Conservation (phyloP, 92 coral and sea anemone genomes). For the Micromussa lordhowensis region DNA sequence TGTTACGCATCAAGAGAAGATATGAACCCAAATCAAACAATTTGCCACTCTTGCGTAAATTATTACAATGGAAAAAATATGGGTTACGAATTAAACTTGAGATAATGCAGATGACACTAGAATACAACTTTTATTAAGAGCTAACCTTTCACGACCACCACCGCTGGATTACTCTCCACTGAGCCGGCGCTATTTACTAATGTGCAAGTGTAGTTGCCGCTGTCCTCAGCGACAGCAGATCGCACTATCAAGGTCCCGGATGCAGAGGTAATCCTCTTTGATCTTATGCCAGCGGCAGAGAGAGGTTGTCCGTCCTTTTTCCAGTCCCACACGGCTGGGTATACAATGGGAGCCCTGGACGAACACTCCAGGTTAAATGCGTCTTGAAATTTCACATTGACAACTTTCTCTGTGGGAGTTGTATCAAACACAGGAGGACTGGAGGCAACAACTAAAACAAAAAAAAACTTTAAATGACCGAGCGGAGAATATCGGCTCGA, state of each 20-base stretch:
- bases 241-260: conserved; percentile 64
- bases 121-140: neutral
- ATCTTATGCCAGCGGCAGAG: conserved; percentile 28
- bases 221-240: conserved; percentile 57
- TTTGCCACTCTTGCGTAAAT: too few species aligned
- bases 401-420: conserved; percentile 7
- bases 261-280: conserved; percentile 45
- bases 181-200: conserved; percentile 80
- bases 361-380: conserved; percentile 52
- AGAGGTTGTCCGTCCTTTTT: conserved; percentile 78
- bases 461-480: neutral
- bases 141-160: conserved; percentile 76
- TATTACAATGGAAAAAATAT: neutral
- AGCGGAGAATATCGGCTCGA: too few species aligned
- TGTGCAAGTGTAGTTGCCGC: conserved; percentile 83
- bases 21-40: too few species aligned
- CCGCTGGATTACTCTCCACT: conserved; percentile 11
- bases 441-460: conserved; percentile 60
- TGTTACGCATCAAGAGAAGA: too few species aligned
- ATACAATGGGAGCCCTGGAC: conserved; percentile 40
- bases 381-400: conserved; percentile 48
- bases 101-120: too few species aligned
- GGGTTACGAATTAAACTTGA: neutral
- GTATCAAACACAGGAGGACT: conserved; percentile 54
- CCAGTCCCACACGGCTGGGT: conserved; percentile 74